Evolutionary conservation across 2,113 vertebrate genomes (phyloP), one percentile per base, ranked within the genome.

Genomic region (Amphiprion percula): DNA sequence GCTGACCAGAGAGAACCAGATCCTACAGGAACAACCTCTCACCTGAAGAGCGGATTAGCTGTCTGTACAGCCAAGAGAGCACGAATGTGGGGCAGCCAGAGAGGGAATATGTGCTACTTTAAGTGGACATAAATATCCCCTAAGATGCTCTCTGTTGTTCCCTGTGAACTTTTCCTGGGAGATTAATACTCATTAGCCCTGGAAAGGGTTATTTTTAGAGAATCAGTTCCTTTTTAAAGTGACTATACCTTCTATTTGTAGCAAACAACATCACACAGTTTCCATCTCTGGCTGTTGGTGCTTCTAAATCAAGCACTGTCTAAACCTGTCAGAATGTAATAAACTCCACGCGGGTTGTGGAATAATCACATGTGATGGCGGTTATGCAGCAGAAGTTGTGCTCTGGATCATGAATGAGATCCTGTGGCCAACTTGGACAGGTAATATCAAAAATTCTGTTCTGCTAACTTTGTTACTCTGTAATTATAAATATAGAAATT

Each of bases 141-240:
- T 80, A 74, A 87, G 74, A 81, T 60, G 54, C 30, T 77, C 44
- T 78, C 21, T 79, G 62, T 73, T 73, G 49, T 49, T 70, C 62
- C 41, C 67, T 58, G 10, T 53, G 50, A 81, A 65, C 63, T 81
- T 84, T 80, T 82, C 77, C 24, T 52, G 50, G 74, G 17, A 66
- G 68, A 68, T 79, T 84, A 84, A 78, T 50, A 23, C 66, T 37
- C n/a, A 69, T 37, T 19, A 5, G 21, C 23, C 30, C 56, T 78
- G 80, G 84, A 87, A 81, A 74, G 5, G 65, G 84, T 87, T 93
- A 93, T 92, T 92, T 87, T 74, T 69, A 68, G 83, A 83, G 30
- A 12, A 24, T 56, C 10, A 6, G 79, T 85, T 82, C 56, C 87
- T 90, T 91, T 90, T 90, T 86, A 44, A 89, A 90, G 79, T 21